Conservation (phyloP, 2,113 vertebrate species). For the Carettochelys insculpta region DNA sequence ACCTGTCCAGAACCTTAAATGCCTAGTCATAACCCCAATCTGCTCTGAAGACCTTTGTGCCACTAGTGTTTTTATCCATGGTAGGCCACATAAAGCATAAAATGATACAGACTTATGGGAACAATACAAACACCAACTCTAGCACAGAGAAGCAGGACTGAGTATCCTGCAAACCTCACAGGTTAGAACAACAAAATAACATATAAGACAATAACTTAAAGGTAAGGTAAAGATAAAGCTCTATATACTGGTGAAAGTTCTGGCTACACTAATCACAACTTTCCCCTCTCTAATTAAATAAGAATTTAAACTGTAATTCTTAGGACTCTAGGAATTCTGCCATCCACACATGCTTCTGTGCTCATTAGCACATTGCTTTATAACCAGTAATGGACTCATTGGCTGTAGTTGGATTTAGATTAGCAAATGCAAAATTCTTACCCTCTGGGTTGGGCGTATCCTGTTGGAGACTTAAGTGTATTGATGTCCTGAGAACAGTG, state of each 20-base stretch:
- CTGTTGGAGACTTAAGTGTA: neutral
- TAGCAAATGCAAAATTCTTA: neutral
- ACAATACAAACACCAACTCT: neutral
- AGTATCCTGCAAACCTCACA: neutral
- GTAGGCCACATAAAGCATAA: neutral
- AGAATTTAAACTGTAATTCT: neutral
- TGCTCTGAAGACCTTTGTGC: neutral
- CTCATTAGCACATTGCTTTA: neutral
- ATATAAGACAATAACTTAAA: neutral
- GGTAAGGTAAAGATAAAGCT: neutral
- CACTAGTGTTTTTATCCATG: neutral
- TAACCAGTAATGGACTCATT: neutral
- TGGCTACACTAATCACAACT: neutral
- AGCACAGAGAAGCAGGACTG: neutral
- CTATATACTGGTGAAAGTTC: too few species aligned
- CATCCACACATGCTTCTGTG: neutral
- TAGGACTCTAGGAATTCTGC: neutral
- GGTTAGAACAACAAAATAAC: neutral
- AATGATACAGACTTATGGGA: neutral
- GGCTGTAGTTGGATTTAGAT: neutral
- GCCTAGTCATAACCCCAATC: neutral
- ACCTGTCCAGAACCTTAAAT: neutral
- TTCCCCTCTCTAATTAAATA: neutral
- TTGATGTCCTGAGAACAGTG: neutral
- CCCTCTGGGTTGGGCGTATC: neutral